Evolutionary conservation across 2,888 invertebrate genomes (phyloP).

Genomic region (Drosophila melanosoma): DNA sequence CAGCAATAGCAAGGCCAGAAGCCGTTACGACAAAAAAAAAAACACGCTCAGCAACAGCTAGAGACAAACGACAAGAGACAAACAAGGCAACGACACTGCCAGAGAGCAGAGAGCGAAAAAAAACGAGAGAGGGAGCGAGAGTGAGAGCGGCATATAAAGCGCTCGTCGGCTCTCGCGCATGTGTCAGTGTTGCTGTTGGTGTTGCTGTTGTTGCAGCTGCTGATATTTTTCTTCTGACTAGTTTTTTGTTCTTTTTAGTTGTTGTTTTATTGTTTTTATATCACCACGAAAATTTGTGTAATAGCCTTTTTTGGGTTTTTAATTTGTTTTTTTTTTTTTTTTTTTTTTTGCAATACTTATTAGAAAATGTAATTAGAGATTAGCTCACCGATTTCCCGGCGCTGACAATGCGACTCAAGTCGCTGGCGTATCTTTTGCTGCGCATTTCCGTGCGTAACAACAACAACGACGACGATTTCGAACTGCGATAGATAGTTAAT

Average conservation of each 20-base stretch:
- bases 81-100: slow-evolving; percentile 2
- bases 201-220: slow-evolving; percentile 25
- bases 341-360: slow-evolving; percentile 24
- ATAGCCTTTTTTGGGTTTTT: background rate
- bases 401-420: slow-evolving; percentile 71
- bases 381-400: slow-evolving; percentile 65
- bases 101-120: slow-evolving; percentile 14
- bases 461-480: slow-evolving; percentile 31
- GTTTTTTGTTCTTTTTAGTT: slow-evolving; percentile 11
- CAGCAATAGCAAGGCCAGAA: slow-evolving; percentile 15
- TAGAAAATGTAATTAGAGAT: slow-evolving; percentile 32
- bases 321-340: background rate
- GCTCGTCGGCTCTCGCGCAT: slow-evolving; percentile 60
- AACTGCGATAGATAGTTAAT: slow-evolving; percentile 30
- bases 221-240: slow-evolving; percentile 26
- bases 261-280: slow-evolving; percentile 19
- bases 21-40: slow-evolving; percentile 13
- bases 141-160: slow-evolving; percentile 15
- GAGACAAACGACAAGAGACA: slow-evolving; percentile 13
- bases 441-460: slow-evolving; percentile 60
- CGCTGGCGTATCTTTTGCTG: slow-evolving; percentile 71
- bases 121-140: slow-evolving; percentile 18
- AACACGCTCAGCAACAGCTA: slow-evolving; percentile 21
- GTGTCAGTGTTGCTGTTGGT: slow-evolving; percentile 44
- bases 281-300: slow-evolving; percentile 47